Percentiles rank a stretch among this genome's conserved stretches.
Conservation (phyloP, 2,797 vertebrate genomes). For the Forpus xanthops region DNA sequence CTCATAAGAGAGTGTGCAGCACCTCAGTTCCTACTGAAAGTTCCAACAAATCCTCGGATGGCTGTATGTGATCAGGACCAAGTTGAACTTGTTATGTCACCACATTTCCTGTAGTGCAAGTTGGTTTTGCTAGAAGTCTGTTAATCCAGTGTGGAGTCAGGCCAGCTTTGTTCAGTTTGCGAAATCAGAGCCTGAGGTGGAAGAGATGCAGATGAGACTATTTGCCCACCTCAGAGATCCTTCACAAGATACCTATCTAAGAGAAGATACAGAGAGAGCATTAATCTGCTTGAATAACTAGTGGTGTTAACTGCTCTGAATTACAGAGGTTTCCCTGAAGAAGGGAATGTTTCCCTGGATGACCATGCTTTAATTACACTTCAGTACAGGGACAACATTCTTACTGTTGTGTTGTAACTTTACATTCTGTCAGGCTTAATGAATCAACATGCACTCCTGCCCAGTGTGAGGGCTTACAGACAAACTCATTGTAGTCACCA, state of each 20-base stretch:
- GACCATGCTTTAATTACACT: neutral
- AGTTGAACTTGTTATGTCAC: neutral
- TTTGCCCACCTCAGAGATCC: conserved; percentile 44
- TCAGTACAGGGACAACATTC: neutral
- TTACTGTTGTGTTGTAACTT: neutral
- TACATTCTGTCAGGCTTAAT: neutral
- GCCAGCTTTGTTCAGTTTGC: conserved; percentile 9
- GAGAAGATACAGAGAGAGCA: neutral
- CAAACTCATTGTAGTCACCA: neutral
- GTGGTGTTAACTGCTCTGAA: neutral
- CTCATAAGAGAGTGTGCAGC: neutral
- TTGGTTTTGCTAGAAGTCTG: conserved; percentile 27
- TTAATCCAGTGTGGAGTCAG: neutral
- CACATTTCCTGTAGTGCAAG: neutral
- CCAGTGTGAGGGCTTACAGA: neutral
- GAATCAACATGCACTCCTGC: neutral
- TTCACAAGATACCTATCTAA: neutral
- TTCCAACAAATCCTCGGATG: neutral
- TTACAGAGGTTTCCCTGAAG: neutral
- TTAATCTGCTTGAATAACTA: neutral
- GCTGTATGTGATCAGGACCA: neutral
- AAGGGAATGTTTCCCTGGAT: conserved; percentile 13
- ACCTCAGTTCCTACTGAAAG: neutral
- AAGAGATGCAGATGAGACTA: neutral
- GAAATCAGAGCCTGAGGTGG: conserved; percentile 13